Evolutionary conservation across 35 echinoderm and acorn worm genomes (phyloP).

Genomic region (Apostichopus californicus): DNA sequence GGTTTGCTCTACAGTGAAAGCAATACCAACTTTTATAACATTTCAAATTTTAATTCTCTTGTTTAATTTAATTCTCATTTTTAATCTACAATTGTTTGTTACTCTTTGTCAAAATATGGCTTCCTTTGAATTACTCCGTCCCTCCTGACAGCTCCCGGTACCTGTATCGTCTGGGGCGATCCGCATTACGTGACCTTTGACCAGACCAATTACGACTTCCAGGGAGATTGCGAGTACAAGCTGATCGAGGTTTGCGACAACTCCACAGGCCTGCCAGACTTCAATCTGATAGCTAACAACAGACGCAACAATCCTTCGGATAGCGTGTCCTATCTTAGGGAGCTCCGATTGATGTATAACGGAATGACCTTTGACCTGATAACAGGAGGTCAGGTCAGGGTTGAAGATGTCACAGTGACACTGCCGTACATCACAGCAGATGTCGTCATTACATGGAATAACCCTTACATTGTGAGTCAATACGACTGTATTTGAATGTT

Average conservation of each 20-base stretch:
- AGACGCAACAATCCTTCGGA: constrained; percentile 63
- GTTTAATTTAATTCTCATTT: too few species aligned
- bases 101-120: too few species aligned
- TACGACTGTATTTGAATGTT: too few species aligned
- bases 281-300: constrained; percentile 47
- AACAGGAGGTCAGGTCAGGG: constrained; percentile 27
- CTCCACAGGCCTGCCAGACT: neutral
- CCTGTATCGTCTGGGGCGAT: constrained; percentile 81
- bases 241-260: constrained; percentile 52
- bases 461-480: constrained; percentile 43
- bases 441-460: constrained; percentile 22
- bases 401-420: constrained; percentile 37
- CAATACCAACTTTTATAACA: too few species aligned
- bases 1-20: too few species aligned
- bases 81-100: too few species aligned
- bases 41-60: too few species aligned
- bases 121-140: too few species aligned
- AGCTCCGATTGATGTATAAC: constrained; percentile 55
- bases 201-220: constrained; percentile 63
- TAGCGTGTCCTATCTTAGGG: constrained; percentile 60
- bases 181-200: constrained; percentile 88
- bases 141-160: constrained; percentile 43
- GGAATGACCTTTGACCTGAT: constrained; percentile 11
- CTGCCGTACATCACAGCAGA: constrained; percentile 3
- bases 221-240: constrained; percentile 79